These are phyloP conservation scores for Polypterus senegalus DNA, from an alignment of 2,113 vertebrate species.

Conservation along the genomic window DNA sequence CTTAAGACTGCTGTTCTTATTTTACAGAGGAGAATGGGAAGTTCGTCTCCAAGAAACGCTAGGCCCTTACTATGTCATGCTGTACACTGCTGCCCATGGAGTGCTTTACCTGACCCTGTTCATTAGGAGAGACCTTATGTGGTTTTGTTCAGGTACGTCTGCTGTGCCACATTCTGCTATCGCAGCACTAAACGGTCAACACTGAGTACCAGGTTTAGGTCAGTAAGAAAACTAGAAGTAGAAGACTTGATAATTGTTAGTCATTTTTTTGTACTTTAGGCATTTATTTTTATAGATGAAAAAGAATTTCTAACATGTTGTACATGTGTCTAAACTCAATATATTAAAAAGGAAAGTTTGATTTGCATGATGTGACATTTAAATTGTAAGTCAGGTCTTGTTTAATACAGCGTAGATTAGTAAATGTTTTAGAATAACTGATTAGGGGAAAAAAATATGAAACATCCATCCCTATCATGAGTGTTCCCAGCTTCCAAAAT, in stretches of 20 bases:
- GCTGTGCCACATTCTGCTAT: not conserved
- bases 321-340: too few relatives aligned
- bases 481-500: too few relatives aligned
- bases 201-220: not conserved
- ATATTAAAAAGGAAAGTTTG: too few relatives aligned
- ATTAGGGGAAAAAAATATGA: too few relatives aligned
- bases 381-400: too few relatives aligned
- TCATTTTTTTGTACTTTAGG: not conserved
- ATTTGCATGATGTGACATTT: too few relatives aligned
- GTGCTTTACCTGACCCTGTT: constrained; percentile 82
- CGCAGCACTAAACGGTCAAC: not conserved
- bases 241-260: not conserved
- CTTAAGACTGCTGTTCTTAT: constrained; percentile 5
- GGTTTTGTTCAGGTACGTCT: constrained; percentile 87
- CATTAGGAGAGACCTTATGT: constrained; percentile 87
- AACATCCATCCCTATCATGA: too few relatives aligned
- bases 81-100: constrained; percentile 70
- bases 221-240: not conserved
- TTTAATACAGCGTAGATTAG: too few relatives aligned
- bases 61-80: constrained; percentile 83
- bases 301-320: too few relatives aligned
- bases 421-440: too few relatives aligned
- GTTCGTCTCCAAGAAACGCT: constrained; percentile 81
- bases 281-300: too few relatives aligned
- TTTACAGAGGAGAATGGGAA: constrained; percentile 84